Percentiles rank a stretch among this genome's conserved stretches.
These are phyloP conservation scores for Bugulina stolonifera DNA, from an alignment of 2,888 invertebrate genomes.

Conservation along the genomic window DNA sequence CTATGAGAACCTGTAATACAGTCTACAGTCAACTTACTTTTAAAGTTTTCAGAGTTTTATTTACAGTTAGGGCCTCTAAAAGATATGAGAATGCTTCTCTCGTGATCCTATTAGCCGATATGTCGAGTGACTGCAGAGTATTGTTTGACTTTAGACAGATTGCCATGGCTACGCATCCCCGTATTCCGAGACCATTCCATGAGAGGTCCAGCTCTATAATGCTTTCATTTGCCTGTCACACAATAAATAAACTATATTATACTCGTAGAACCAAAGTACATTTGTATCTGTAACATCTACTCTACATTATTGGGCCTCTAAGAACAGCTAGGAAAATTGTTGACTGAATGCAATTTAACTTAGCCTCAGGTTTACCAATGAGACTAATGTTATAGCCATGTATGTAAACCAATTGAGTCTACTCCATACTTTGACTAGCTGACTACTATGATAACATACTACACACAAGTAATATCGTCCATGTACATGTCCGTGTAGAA, in stretches of 20 bases:
- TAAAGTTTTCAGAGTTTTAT: neutral
- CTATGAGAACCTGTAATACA: too few species aligned
- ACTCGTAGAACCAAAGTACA: neutral
- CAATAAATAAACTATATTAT: neutral
- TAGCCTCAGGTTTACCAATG: too few species aligned
- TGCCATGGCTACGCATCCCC: neutral
- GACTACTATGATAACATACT: too few species aligned
- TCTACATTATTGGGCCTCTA: neutral
- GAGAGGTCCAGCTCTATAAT: neutral
- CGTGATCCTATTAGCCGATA: constrained; percentile 16
- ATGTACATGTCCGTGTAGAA: too few species aligned
- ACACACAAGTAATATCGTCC: too few species aligned
- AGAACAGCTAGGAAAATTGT: too few species aligned
- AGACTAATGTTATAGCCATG: too few species aligned
- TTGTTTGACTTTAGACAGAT: neutral
- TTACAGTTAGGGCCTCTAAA: neutral
- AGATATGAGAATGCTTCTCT: constrained; percentile 12
- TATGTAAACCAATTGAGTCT: too few species aligned
- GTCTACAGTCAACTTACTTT: too few species aligned
- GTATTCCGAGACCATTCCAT: neutral
- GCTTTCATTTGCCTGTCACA: neutral
- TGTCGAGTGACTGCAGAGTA: neutral
- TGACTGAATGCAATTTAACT: too few species aligned
- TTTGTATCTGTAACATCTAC: neutral
- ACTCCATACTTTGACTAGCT: too few species aligned